Conservation (phyloP, 2,888 invertebrate genomes). For the Oscheius sp. region DNA sequence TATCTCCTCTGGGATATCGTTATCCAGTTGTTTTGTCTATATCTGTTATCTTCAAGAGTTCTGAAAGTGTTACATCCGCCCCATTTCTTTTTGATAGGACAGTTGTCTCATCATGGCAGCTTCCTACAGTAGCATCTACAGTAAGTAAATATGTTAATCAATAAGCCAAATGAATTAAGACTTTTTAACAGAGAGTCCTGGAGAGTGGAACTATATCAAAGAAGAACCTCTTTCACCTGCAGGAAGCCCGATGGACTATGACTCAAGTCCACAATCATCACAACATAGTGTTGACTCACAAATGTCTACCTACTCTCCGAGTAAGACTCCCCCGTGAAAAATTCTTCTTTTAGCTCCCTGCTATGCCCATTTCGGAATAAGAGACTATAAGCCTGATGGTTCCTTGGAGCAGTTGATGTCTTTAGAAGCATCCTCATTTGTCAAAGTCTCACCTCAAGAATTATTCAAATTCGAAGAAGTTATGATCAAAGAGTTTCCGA, state of each 20-base stretch:
- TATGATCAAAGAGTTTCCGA: no score
- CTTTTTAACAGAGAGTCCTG: not conserved
- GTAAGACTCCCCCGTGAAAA: no score
- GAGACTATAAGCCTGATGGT: not conserved
- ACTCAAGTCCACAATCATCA: not conserved
- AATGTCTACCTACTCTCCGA: not conserved
- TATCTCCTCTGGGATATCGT: not conserved
- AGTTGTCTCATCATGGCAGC: not conserved
- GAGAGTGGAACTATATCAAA: constrained; percentile 5
- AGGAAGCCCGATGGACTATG: not conserved
- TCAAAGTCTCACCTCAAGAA: not conserved
- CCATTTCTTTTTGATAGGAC: not conserved
- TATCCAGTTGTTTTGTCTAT: not conserved
- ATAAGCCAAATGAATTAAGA: not conserved
- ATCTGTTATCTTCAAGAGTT: not conserved
- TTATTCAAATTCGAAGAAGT: no score
- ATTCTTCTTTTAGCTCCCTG: not conserved
- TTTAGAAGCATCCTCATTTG: not conserved
- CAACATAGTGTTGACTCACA: not conserved
- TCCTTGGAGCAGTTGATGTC: constrained; percentile 1
- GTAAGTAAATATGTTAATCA: not conserved
- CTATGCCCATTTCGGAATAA: no score
- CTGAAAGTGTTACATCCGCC: not conserved
- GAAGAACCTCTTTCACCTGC: constrained; percentile 10
- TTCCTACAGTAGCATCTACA: not conserved